Evolutionary conservation across 37 sponge, comb jelly and placozoan species (phyloP).

Genomic region (Cliona cf. orientalis): DNA sequence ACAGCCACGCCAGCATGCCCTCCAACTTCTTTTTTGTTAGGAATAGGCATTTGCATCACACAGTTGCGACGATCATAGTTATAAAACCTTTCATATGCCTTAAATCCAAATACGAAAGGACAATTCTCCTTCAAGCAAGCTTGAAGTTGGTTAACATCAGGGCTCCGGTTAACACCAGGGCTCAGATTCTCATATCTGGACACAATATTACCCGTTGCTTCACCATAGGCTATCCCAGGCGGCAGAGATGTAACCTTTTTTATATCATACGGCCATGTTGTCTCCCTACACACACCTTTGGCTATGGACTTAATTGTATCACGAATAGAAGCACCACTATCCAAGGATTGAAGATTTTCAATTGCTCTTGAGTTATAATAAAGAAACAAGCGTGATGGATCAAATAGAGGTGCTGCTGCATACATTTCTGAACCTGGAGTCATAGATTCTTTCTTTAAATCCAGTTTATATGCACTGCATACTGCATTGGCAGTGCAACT

Average conservation of each 20-base stretch:
- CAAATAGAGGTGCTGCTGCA: too few species aligned
- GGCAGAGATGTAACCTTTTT: not conserved
- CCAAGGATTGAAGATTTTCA: not conserved
- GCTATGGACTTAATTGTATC: slow-evolving; percentile 18
- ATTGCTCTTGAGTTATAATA: slow-evolving; percentile 17
- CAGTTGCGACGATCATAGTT: not conserved
- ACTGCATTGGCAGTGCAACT: slow-evolving; percentile 40
- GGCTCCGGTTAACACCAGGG: not conserved
- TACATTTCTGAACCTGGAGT: not conserved
- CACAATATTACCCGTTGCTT: slow-evolving; percentile 5
- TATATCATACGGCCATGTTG: slow-evolving; percentile 9
- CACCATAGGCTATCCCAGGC: not conserved
- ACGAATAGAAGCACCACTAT: slow-evolving; percentile 15
- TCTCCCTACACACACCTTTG: slow-evolving; percentile 22
- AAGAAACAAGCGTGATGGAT: slow-evolving; percentile 29
- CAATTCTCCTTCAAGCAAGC: slow-evolving; percentile 11
- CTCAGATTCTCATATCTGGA: slow-evolving; percentile 23
- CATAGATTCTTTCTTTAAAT: slow-evolving; percentile 3
- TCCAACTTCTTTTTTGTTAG: not conserved
- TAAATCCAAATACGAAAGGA: slow-evolving; percentile 25
- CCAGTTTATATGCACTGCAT: slow-evolving; percentile 7
- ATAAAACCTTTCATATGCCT: not conserved
- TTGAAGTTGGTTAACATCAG: slow-evolving; percentile 1
- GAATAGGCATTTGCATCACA: slow-evolving; percentile 4
- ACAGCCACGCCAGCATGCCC: slow-evolving; percentile 24